phyloP scores from a whole-genome alignment of 2,113 vertebrate species.

The Paramormyrops kingsleyae region DNA sequence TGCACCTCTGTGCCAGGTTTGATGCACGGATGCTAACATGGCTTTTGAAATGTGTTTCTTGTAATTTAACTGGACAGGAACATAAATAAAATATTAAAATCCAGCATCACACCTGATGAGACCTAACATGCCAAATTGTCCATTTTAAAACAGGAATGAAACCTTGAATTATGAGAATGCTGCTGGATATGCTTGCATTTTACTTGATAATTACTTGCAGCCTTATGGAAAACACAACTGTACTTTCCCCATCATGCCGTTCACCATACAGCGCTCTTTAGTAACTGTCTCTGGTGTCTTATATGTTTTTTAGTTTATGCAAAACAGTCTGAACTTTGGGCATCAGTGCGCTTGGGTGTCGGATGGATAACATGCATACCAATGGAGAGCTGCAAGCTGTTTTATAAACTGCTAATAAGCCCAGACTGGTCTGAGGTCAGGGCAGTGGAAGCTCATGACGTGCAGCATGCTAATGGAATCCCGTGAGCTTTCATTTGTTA shows the following conservation, averaged over 20 bases:
- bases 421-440: conserved; percentile 11
- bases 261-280: not conserved
- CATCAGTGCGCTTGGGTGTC: conserved; percentile 13
- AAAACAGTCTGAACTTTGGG: conserved; percentile 18
- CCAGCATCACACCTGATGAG: not conserved
- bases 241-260: not conserved
- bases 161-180: not conserved
- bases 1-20: not conserved
- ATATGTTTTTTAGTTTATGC: not conserved
- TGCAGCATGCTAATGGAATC: conserved; percentile 19
- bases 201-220: not conserved
- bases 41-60: not conserved
- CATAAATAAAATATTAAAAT: not conserved
- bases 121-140: not conserved
- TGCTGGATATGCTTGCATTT: not conserved
- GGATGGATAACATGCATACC: conserved; percentile 6
- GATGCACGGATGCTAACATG: not conserved
- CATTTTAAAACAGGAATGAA: not conserved
- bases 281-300: conserved; percentile 9
- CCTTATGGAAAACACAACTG: not conserved
- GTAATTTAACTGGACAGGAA: not conserved
- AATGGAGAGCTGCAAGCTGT: not conserved
- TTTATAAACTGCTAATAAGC: not conserved
- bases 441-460: conserved; percentile 12
- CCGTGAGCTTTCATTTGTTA: conserved; percentile 7